Evolutionary conservation across 2,113 vertebrate species (phyloP).

Genomic region (Dipodomys merriami): DNA sequence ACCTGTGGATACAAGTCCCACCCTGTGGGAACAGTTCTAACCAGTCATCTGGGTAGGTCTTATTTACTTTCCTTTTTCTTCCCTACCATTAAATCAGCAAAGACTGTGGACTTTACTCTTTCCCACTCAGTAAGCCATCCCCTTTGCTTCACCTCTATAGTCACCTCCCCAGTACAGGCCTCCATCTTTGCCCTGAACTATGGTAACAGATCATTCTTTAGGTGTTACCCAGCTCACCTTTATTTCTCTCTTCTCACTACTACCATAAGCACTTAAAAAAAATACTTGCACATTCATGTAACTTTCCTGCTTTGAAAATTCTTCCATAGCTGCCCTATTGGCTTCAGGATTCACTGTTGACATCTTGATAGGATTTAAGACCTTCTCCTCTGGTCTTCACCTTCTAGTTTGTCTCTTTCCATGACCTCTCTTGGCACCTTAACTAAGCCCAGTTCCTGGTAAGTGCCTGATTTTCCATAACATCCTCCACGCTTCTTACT

Average conservation of each 20-base stretch:
- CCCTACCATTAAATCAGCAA: not conserved
- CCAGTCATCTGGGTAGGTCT: not conserved
- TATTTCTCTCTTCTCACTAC: not conserved
- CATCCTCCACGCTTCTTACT: not conserved
- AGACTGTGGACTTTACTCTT: not conserved
- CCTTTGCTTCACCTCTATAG: not conserved
- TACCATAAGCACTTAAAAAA: not conserved
- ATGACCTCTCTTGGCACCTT: not conserved
- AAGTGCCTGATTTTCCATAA: not conserved
- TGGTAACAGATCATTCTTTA: not conserved
- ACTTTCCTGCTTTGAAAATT: not conserved
- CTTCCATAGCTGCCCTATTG: not conserved
- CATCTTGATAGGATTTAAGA: not conserved
- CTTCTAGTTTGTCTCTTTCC: not conserved
- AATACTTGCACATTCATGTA: not conserved
- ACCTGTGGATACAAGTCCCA: not conserved
- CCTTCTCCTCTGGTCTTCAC: not conserved
- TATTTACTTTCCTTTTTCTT: not conserved
- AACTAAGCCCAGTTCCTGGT: not conserved
- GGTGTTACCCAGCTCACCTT: not conserved
- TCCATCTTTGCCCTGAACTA: not conserved
- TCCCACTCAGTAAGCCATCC: not conserved
- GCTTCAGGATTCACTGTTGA: not conserved
- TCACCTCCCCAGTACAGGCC: not conserved
- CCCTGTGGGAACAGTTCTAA: not conserved